phyloP scores from a whole-genome alignment of 2,797 vertebrate species.

The Hoplostethus atlanticus region DNA sequence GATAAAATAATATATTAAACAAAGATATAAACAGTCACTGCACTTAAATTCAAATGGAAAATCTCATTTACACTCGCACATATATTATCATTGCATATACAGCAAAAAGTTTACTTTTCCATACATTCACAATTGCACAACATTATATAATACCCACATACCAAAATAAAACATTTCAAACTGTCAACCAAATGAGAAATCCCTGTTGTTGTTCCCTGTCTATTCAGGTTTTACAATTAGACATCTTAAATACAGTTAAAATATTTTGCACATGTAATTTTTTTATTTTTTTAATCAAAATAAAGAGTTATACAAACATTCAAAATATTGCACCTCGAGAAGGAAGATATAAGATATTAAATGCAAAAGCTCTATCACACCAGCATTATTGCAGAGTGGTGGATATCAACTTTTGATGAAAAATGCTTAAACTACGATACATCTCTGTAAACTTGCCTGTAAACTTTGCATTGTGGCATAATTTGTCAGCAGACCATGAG shows the following conservation, averaged over 20 bases:
- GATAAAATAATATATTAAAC: not conserved
- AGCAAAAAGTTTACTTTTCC: not conserved
- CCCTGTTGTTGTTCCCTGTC: not conserved
- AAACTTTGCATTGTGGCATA: not conserved
- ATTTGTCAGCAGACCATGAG: slow-evolving; percentile 72
- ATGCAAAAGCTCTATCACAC: not conserved
- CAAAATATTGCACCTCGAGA: not conserved
- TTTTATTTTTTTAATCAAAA: not conserved
- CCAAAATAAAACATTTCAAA: not conserved
- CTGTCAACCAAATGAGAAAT: not conserved
- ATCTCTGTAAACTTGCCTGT: too few relatives aligned
- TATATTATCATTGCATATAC: not conserved
- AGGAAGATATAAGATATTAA: not conserved
- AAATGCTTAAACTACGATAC: not conserved
- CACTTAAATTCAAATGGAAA: not conserved
- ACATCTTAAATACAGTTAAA: not conserved
- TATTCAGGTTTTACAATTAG: not conserved
- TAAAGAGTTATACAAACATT: not conserved
- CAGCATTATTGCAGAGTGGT: too few relatives aligned
- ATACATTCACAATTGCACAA: not conserved
- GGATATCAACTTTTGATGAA: too few relatives aligned
- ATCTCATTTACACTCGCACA: not conserved
- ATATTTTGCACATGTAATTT: not conserved
- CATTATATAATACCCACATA: not conserved
- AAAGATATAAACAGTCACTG: too few relatives aligned